These are phyloP conservation scores for Chloebia gouldiae DNA, from an alignment of 2,113 vertebrate species.

Conservation along the genomic window DNA sequence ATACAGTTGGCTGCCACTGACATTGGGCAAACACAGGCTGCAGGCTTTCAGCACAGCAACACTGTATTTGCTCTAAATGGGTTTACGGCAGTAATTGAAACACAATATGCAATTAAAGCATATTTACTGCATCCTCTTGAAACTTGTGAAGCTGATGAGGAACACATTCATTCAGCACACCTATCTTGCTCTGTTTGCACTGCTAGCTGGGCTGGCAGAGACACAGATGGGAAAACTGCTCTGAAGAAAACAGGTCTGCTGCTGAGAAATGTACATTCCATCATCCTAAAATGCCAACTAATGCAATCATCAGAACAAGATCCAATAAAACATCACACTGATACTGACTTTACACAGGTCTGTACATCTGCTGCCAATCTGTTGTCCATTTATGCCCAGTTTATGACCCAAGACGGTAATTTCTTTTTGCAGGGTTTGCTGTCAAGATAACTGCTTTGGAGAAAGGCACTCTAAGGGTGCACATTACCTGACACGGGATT, in stretches of 20 bases:
- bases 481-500: not conserved
- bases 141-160: not conserved
- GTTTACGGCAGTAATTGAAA: constrained; percentile 32
- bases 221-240: not conserved
- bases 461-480: not conserved
- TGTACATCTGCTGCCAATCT: constrained; percentile 42
- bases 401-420: constrained; percentile 5
- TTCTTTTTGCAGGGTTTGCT: not conserved
- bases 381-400: not conserved
- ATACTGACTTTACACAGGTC: constrained; percentile 13
- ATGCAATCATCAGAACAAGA: not conserved
- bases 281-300: constrained; percentile 23
- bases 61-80: constrained; percentile 1
- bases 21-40: not conserved
- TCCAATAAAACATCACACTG: not conserved
- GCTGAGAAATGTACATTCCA: not conserved
- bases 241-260: not conserved
- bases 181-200: not conserved
- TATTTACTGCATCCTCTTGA: constrained; percentile 33
- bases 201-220: not conserved
- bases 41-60: constrained; percentile 5
- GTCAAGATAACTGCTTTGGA: not conserved
- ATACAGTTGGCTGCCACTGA: constrained; percentile 6
- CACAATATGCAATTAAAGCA: constrained; percentile 39
- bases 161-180: not conserved